Base-by-base conservation (phyloP, 2,797 vertebrate species). In the Brotula barbata region DNA sequence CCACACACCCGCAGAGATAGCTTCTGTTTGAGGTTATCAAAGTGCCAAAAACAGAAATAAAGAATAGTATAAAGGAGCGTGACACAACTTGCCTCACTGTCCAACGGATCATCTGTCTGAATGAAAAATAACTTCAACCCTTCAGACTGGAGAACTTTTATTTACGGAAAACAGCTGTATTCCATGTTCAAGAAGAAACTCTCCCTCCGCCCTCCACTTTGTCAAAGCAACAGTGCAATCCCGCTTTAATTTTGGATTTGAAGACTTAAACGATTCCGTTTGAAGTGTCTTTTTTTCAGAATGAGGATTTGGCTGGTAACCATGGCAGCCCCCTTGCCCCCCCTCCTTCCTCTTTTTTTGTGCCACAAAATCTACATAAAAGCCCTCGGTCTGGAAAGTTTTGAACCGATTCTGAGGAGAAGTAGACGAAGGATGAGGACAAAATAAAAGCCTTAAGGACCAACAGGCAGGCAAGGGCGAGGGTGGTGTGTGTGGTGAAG, bases 331-430 rank as follows among this genome's bases (percentile, higher is more conserved):
- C 58, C 25, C 19, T 14, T 55, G 31, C 31, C 6, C 11, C 31
- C 31, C 31, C 31, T 33, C 31, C 31, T 19, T 20, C 4, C 22
- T 33, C 19, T 22, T 55, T 66, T 89, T 85, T 80, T 85, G 78
- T 83, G 78, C 84, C 78, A 85, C 80, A 63, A 63, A 71, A 92
- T 92, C 91, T 91, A 89, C 92, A 93, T 92, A 92, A 91, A 90
- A 89, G 85, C 88, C 89, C 28, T 72, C 80, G 88, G 89, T 88
- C 68, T 77, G 80, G 75, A 89, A 90, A 89, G 86, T 90, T 91
- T 86, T 75, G 77, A 89, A 89, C 83, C 73, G 83, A 90, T 90
- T 90, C 85, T 87, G 89, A 85, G 83, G 2, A 88, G 87, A 87
- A 90, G 85, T 83, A 82, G 86, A 90, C 83, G 80, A 73, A 85